Conservation (phyloP, 2,888 invertebrate genomes). For the Latrodectus elegans region DNA sequence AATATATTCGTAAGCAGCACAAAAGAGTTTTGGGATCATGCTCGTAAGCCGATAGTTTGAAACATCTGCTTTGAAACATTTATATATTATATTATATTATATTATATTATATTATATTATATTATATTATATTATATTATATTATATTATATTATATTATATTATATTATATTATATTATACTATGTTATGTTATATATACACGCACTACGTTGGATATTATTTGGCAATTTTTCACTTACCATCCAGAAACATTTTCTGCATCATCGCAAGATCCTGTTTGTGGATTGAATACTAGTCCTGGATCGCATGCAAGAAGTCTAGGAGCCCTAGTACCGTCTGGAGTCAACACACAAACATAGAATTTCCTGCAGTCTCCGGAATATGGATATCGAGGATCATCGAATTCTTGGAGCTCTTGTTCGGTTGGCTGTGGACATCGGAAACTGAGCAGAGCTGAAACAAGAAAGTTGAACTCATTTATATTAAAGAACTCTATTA, state of each 20-base stretch:
- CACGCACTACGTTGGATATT: too few relatives aligned
- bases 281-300: slow-evolving; percentile 92
- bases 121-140: too few relatives aligned
- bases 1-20: too few relatives aligned
- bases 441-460: slow-evolving; percentile 57
- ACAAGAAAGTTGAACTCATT: background rate
- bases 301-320: slow-evolving; percentile 89
- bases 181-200: too few relatives aligned
- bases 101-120: too few relatives aligned
- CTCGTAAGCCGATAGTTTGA: too few relatives aligned
- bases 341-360: slow-evolving; percentile 69
- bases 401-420: slow-evolving; percentile 55
- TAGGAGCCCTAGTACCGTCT: slow-evolving; percentile 77
- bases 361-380: slow-evolving; percentile 68
- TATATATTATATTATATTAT: too few relatives aligned
- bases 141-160: too few relatives aligned
- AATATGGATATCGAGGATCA: slow-evolving; percentile 66
- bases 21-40: too few relatives aligned
- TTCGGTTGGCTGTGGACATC: slow-evolving; percentile 63
- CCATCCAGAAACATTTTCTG: slow-evolving; percentile 92
- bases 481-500: too few relatives aligned
- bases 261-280: slow-evolving; percentile 87
- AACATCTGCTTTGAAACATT: too few relatives aligned
- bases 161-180: too few relatives aligned
- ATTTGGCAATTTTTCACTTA: slow-evolving; percentile 75